Base-by-base conservation (phyloP, 1,140 invertebrate genomes). In the Teleogryllus occipitalis region DNA sequence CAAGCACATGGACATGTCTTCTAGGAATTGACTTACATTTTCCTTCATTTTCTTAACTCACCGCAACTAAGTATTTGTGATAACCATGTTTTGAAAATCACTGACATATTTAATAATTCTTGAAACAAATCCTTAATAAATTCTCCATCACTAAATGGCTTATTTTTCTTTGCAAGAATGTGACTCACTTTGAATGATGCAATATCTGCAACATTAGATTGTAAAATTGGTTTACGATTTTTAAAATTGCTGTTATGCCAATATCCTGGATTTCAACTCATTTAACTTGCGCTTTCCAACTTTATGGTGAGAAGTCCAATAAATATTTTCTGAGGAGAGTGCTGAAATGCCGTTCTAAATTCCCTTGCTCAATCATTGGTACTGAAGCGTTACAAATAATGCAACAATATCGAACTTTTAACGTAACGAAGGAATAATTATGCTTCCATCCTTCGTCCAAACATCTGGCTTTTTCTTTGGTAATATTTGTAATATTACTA, bases 161-260 rank as follows among this genome's bases (percentile, higher is more conserved):
- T 83, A 75, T 77, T 79, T 74, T 83, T 83, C 83, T 84, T 80
- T 80, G 83, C 82, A 79, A 83, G 80, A 79, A 47, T 81, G 79
- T 84, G 81, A 80, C 81, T 82, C 81, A 83, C 81, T 83, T 82
- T 82, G 81, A 83, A 83, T 79, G 81, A 84, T 80, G 81, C 78
- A 81, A 78, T 80, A 82, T 81, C 82, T 81, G 81, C 82, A 77
- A 80, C 81, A 77, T 83, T 80, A 77, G 73, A 78, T 80, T 82
- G 79, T 75, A 81, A 49, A 77, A 81, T 80, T 75, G 83, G 83
- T 78, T 74, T 81, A 74, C 80, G 80, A 80, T 5, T 39, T 39
- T 39, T 39, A 82, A 83, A 80, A n/a, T 14, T 1, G 14, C 65
- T 72, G 65, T 72, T 72, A 6, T 72, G 6, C 65, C n/a, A 1